Percentiles rank a stretch among this genome's conserved stretches.
phyloP scores from a whole-genome alignment of 1,140 invertebrate genomes.

The Macrobrachium rosenbergii region DNA sequence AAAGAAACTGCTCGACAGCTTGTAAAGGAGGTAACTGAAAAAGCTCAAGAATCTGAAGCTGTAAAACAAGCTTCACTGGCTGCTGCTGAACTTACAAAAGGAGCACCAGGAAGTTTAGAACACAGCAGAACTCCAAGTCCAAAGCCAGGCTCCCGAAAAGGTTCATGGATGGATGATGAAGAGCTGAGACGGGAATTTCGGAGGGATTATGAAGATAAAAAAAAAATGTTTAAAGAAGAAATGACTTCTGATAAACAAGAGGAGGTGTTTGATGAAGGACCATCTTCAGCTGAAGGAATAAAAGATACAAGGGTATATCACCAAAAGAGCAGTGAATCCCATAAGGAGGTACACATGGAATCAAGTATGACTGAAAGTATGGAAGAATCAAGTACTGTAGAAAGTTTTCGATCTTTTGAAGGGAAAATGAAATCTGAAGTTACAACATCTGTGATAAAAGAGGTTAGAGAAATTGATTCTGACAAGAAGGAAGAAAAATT shows the following conservation, averaged over 20 bases:
- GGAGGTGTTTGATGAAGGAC: slow-evolving; percentile 10
- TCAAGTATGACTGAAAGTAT: slow-evolving; percentile 66
- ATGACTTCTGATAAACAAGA: slow-evolving; percentile 51
- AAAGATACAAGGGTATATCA: slow-evolving; percentile 36
- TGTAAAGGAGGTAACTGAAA: slow-evolving; percentile 69
- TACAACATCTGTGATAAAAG: slow-evolving; percentile 34
- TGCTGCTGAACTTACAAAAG: background rate
- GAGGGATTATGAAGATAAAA: slow-evolving; percentile 59
- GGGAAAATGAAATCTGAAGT: slow-evolving; percentile 53
- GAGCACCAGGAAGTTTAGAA: slow-evolving; percentile 22
- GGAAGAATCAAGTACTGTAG: slow-evolving; percentile 65
- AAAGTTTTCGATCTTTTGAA: slow-evolving; percentile 61
- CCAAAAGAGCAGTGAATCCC: slow-evolving; percentile 57
- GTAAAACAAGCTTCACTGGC: slow-evolving; percentile 60
- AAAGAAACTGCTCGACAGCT: slow-evolving; percentile 61
- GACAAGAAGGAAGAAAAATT: slow-evolving; percentile 56
- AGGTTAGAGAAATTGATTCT: slow-evolving; percentile 55
- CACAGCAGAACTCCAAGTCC: slow-evolving; percentile 31
- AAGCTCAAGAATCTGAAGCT: slow-evolving; percentile 70
- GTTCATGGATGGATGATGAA: slow-evolving; percentile 60
- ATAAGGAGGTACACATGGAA: slow-evolving; percentile 63
- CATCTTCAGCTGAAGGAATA: background rate
- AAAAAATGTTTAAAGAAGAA: slow-evolving; percentile 65
- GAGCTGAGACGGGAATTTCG: slow-evolving; percentile 54
- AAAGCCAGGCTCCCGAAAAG: slow-evolving; percentile 51